phyloP scores from a whole-genome alignment of 2,888 invertebrate genomes.

The Lissocephala sabroskyi region DNA sequence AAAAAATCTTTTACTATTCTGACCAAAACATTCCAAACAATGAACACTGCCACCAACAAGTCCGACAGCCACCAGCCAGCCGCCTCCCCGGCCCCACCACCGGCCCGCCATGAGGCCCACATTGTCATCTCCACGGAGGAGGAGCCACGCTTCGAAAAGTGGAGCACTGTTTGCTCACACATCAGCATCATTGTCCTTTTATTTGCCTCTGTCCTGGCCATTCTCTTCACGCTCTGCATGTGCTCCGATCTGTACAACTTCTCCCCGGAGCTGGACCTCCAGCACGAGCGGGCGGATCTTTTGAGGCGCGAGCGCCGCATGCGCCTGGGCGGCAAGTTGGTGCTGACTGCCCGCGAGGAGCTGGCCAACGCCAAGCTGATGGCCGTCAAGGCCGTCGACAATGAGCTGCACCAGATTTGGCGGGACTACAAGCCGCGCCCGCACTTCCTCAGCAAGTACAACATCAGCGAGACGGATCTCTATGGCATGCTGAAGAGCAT shows the following conservation, averaged over 20 bases:
- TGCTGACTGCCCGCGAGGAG: slow-evolving; percentile 55
- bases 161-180: slow-evolving; percentile 24
- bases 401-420: slow-evolving; percentile 68
- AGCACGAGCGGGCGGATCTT: slow-evolving; percentile 5
- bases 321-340: slow-evolving; percentile 50
- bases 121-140: too few relatives aligned
- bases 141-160: background rate
- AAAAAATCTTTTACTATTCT: too few relatives aligned
- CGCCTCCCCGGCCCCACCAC: too few relatives aligned
- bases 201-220: slow-evolving; percentile 17
- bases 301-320: slow-evolving; percentile 11
- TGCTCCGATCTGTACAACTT: slow-evolving; percentile 14
- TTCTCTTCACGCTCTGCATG: slow-evolving; percentile 16
- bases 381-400: slow-evolving; percentile 74
- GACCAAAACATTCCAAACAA: too few relatives aligned
- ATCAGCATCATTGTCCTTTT: slow-evolving; percentile 25
- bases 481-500: slow-evolving; percentile 78
- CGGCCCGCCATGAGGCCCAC: too few relatives aligned
- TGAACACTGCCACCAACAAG: too few relatives aligned
- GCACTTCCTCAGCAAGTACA: slow-evolving; percentile 21
- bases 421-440: slow-evolving; percentile 20
- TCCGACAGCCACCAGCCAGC: too few relatives aligned
- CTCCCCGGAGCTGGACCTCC: slow-evolving; percentile 17
- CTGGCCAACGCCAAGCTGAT: slow-evolving; percentile 75
- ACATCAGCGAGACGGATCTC: slow-evolving; percentile 73